Conservation (phyloP, 2,888 invertebrate genomes). For the Drosophila cognata region DNA sequence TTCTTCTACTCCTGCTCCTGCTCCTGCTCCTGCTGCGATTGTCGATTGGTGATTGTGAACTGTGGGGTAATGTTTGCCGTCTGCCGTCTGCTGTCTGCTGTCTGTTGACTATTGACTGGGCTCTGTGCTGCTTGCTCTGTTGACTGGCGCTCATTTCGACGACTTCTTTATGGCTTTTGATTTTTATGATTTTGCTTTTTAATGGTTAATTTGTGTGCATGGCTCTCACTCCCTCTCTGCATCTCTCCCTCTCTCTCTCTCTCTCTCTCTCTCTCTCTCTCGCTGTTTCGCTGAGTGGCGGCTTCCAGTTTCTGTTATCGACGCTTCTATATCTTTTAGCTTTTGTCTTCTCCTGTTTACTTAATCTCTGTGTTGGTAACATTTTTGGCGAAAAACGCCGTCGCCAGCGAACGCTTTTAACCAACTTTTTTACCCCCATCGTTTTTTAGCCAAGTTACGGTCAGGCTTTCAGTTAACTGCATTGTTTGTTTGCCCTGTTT, state of each 20-base stretch:
- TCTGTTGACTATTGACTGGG: slow-evolving; percentile 16
- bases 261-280: background rate
- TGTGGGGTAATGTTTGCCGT: slow-evolving; percentile 15
- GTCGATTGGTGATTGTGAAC: slow-evolving; percentile 22
- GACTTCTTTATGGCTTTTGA: slow-evolving; percentile 81
- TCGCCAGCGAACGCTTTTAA: slow-evolving; percentile 53
- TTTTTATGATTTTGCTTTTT: slow-evolving; percentile 82
- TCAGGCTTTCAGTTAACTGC: slow-evolving; percentile 51
- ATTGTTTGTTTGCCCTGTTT: slow-evolving; percentile 56
- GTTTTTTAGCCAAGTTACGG: slow-evolving; percentile 55
- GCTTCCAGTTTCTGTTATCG: slow-evolving; percentile 71
- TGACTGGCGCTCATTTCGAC: slow-evolving; percentile 76
- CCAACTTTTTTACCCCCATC: slow-evolving; percentile 58
- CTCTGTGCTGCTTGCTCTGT: background rate
- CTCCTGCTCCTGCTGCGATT: slow-evolving; percentile 27
- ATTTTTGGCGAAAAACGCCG: slow-evolving; percentile 50
- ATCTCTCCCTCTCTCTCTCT: background rate
- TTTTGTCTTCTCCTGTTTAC: slow-evolving; percentile 32
- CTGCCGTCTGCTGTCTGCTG: background rate
- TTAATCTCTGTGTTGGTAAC: slow-evolving; percentile 63
- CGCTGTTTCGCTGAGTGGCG: slow-evolving; percentile 39
- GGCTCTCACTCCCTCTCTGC: background rate
- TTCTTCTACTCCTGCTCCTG: slow-evolving; percentile 30
- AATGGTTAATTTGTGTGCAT: slow-evolving; percentile 79
- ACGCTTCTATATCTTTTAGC: slow-evolving; percentile 57